Conservation (phyloP, 2,113 vertebrate genomes). For the Sciurus niger region DNA sequence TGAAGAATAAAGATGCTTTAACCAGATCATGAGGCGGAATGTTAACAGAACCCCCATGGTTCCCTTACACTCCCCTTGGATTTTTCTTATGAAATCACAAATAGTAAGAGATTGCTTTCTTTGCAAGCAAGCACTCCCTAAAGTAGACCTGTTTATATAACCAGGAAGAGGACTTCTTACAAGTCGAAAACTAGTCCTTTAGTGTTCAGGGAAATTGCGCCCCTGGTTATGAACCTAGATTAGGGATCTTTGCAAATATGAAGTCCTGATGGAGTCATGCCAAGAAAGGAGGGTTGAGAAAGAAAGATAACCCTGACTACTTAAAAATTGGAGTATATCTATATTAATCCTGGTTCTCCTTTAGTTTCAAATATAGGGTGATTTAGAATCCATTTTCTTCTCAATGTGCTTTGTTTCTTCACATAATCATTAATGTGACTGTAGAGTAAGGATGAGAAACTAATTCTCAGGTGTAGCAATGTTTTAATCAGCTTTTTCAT, state of each 20-base stretch:
- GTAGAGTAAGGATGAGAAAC: not conserved
- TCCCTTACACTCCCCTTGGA: not conserved
- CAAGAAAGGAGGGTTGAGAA: not conserved
- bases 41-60: no score
- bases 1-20: not conserved
- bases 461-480: not conserved
- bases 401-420: slow-evolving; percentile 57
- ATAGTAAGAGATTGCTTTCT: not conserved
- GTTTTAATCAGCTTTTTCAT: no score
- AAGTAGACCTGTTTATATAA: not conserved
- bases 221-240: not conserved
- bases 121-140: not conserved
- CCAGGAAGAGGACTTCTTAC: not conserved
- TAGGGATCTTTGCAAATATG: not conserved
- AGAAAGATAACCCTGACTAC: not conserved
- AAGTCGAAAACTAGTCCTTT: not conserved
- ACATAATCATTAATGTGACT: not conserved
- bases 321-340: not conserved
- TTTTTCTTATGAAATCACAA: not conserved
- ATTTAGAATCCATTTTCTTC: slow-evolving; percentile 24
- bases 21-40: not conserved
- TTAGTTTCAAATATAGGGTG: slow-evolving; percentile 18
- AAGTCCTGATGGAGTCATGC: not conserved
- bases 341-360: not conserved
- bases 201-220: not conserved